Evolutionary conservation across 1,140 invertebrate genomes (phyloP), one percentile per base, ranked within the genome.

Genomic region (Dendroctonus ponderosae): DNA sequence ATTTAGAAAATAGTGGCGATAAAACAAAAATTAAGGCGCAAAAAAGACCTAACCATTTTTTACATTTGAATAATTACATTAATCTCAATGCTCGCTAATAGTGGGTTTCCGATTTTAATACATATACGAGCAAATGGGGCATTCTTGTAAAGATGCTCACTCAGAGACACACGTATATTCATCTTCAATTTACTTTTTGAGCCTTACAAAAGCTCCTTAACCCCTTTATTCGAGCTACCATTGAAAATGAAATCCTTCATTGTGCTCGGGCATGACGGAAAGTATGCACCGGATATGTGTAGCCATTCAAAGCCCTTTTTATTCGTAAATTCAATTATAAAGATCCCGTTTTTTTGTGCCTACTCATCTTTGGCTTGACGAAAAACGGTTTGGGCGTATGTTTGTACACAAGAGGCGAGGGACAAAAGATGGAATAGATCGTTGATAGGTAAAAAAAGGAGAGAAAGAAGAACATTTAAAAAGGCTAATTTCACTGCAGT

Each of bases 321-420:
- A 65, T 65, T 65, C 53, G 44, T 43, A 66, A 49, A 66, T 66
- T 66, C 63, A 66, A 66, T 66, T 66, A 66, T 41, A 66, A 59
- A 51, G 63, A 66, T 58, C 63, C 63, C 54, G 48, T 52, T 54
- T 66, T 66, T 61, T 51, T 54, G 12, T 56, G 56, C 56, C 63
- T 66, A 66, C 63, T 66, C 63, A 66, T 66, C 63, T 44, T 26
- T 51, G n/a, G 54, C 56, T 66, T 41, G 43, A 66, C 49, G 63
- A 3, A 59, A 66, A 66, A 66, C 42, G 54, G 54, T 52, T 59
- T 52, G 37, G 63, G 56, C 56, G 63, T 66, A 49, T 66, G 63
- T 66, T 66, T 66, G 54, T 57, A 66, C 63, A 66, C 63, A 66
- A 58, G 44, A 66, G n/a, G 9, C 7, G 15, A 39, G 40, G 38